Evolutionary conservation across 2,113 vertebrate species (phyloP), one percentile per base, ranked within the genome.

Genomic region (Irena cyanogastra): DNA sequence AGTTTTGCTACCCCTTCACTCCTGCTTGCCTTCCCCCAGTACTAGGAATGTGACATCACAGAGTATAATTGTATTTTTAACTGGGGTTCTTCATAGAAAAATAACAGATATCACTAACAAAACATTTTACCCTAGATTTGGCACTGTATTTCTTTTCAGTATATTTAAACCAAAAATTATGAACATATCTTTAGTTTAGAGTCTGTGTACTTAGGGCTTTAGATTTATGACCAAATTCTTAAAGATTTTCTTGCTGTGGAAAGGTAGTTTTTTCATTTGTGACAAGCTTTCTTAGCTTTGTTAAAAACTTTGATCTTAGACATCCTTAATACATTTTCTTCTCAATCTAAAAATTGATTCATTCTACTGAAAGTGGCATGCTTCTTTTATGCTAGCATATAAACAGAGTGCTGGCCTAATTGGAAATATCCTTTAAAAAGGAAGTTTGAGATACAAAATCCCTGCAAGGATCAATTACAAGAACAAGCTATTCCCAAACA

Each of bases 301-400:
- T 71, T 35, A 91, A 69, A 94, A 92, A 82, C 63, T 50, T 85
- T 70, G 17, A 86, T 90, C 92, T 90, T 80, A 53, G 16, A 95
- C 64, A 68, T 85, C 28, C 47, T 45, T 71, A 41, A 83, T 39
- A 80, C 41, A 35, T 74, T 93, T 81, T 65, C 49, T 77, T 49
- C 18, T 52, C 21, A 87, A 49, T 76, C n/a, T 28, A 77, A 91
- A 94, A 96, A 90, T 18, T 41, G 42, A 69, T 84, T 77, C 45
- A 72, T 76, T 85, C 70, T 75, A 45, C 41, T 78, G 19, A 82
- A 92, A 74, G 61, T n/a, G 18, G 42, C 47, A 56, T 7, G 13
- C 31, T 90, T 63, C 75, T 74, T 97, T 80, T 92, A 83, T 77
- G 47, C 52, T 50, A 82, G 52, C 9, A 3, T 50, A 61, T 37